phyloP scores from a whole-genome alignment of 1,140 invertebrate species.

The Microvelia longipes region DNA sequence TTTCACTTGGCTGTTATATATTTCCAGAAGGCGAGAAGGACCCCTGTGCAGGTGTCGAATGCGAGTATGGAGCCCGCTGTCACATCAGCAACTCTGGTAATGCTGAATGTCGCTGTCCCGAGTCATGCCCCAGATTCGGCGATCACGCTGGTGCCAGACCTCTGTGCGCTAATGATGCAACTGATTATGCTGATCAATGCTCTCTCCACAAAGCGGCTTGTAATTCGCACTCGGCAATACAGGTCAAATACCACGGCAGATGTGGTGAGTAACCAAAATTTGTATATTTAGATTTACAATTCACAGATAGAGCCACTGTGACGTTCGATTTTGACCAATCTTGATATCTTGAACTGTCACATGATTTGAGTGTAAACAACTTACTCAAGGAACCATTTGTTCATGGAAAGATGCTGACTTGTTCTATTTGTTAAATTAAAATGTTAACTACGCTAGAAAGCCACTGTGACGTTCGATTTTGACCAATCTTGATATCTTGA shows the following conservation, averaged over 20 bases:
- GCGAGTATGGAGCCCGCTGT: slow-evolving; percentile 62
- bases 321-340: no score
- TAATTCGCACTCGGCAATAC: slow-evolving; percentile 52
- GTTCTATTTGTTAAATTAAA: no score
- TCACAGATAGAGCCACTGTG: neutral
- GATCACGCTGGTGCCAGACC: slow-evolving; percentile 29
- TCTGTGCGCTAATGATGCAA: slow-evolving; percentile 56
- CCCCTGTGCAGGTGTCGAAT: slow-evolving; percentile 51
- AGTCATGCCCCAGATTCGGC: slow-evolving; percentile 18
- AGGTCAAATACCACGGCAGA: slow-evolving; percentile 72
- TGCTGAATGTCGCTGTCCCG: slow-evolving; percentile 16
- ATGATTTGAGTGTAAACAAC: no score
- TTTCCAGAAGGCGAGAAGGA: slow-evolving; percentile 38
- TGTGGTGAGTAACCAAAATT: slow-evolving; percentile 53
- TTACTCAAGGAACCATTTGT: no score
- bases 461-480: no score
- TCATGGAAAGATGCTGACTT: no score
- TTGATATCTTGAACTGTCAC: no score
- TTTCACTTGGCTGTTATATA: slow-evolving; percentile 14
- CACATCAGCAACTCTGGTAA: slow-evolving; percentile 29
- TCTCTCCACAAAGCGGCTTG: slow-evolving; percentile 66
- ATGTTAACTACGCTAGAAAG: no score
- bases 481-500: no score
- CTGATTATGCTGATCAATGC: slow-evolving; percentile 62
- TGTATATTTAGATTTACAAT: neutral